These are phyloP conservation scores for Eupsittula cactorum DNA, from an alignment of 2,113 vertebrate genomes.

Conservation along the genomic window DNA sequence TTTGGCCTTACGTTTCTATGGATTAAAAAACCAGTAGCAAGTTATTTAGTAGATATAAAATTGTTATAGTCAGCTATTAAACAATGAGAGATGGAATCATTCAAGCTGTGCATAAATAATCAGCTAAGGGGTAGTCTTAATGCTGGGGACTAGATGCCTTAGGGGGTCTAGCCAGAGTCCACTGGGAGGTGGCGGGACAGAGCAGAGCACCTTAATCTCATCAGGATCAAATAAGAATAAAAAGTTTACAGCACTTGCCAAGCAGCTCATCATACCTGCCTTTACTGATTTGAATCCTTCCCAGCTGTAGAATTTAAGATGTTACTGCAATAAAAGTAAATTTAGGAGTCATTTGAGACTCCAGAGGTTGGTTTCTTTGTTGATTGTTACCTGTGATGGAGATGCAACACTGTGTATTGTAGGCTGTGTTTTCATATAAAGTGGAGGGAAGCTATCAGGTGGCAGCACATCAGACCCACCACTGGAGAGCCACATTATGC, in stretches of 20 bases:
- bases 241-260: background rate
- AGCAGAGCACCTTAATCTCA: background rate
- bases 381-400: background rate
- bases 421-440: background rate
- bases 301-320: background rate
- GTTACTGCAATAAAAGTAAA: background rate
- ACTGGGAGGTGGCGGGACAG: background rate
- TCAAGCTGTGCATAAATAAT: background rate
- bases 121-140: background rate
- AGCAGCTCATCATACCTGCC: background rate
- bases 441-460: background rate
- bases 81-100: background rate
- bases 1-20: conserved; percentile 88
- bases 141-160: background rate
- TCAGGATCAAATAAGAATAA: background rate
- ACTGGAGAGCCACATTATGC: background rate
- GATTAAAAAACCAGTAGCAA: background rate
- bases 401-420: background rate
- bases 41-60: background rate
- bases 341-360: background rate
- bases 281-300: background rate
- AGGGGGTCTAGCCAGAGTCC: background rate
- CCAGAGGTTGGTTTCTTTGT: background rate
- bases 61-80: background rate
- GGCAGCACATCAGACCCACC: background rate